These are phyloP conservation scores for Scrobipalpa costella DNA, from an alignment of 2,888 invertebrate genomes.

Conservation along the genomic window DNA sequence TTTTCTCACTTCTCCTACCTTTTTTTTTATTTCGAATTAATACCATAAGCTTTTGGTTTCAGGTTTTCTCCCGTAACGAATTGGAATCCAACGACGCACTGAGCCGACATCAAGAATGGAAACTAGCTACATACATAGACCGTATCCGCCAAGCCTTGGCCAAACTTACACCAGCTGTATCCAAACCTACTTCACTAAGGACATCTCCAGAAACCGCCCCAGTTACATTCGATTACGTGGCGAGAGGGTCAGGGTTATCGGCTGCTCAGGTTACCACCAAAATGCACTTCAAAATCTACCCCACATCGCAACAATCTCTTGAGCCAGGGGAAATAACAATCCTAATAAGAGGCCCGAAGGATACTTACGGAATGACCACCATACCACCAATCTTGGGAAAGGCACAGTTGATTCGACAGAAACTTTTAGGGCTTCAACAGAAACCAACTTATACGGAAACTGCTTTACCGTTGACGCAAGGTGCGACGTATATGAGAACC, in stretches of 20 bases:
- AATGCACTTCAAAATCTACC: slow-evolving; percentile 82
- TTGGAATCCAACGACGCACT: slow-evolving; percentile 73
- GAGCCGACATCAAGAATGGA: slow-evolving; percentile 79
- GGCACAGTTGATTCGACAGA: slow-evolving; percentile 72
- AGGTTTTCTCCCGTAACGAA: slow-evolving; percentile 82
- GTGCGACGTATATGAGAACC: slow-evolving; percentile 67
- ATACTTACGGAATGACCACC: slow-evolving; percentile 69
- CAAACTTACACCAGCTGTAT: slow-evolving; percentile 68
- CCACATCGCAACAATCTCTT: slow-evolving; percentile 72
- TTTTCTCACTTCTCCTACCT: no score
- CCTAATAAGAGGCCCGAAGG: slow-evolving; percentile 72
- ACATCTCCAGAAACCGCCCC: slow-evolving; percentile 63
- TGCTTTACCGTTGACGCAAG: slow-evolving; percentile 69
- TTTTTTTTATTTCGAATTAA: no score
- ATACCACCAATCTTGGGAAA: slow-evolving; percentile 72
- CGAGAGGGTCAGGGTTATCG: slow-evolving; percentile 82
- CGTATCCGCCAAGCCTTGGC: slow-evolving; percentile 70
- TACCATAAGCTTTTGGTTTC: no score
- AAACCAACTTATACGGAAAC: slow-evolving; percentile 64
- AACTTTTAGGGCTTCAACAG: slow-evolving; percentile 64
- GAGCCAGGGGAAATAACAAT: slow-evolving; percentile 75
- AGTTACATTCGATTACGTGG: slow-evolving; percentile 78
- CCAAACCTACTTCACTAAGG: slow-evolving; percentile 60
- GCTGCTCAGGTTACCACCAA: slow-evolving; percentile 80
- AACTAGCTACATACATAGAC: slow-evolving; percentile 76